Evolutionary conservation across 2,797 vertebrate species (phyloP).

Genomic region (Agapornis canus): DNA sequence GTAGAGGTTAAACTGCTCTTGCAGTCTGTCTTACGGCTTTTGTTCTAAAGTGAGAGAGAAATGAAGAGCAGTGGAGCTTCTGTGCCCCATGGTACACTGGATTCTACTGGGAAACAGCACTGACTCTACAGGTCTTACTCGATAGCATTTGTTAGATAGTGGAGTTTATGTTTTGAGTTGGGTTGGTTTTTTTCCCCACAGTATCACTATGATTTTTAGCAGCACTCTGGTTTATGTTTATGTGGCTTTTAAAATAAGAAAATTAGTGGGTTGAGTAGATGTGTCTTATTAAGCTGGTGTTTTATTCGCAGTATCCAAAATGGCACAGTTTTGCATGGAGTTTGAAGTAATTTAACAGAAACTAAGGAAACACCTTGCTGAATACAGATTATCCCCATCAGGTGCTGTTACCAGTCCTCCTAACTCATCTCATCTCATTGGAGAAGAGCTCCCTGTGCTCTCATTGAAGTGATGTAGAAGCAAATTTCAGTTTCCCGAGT

Average conservation of each 20-base stretch:
- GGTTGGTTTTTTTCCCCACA: not conserved
- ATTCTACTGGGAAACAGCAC: not conserved
- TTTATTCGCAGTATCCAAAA: slow-evolving; percentile 7
- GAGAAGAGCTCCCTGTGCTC: not conserved
- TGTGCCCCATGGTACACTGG: not conserved
- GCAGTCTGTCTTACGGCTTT: not conserved
- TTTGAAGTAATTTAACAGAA: not conserved
- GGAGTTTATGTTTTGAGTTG: not conserved
- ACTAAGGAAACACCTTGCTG: not conserved
- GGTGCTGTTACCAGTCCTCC: not conserved
- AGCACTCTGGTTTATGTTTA: not conserved
- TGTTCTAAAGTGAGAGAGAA: not conserved
- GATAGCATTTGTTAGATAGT: not conserved
- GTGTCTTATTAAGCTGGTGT: not conserved
- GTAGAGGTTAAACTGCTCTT: not conserved
- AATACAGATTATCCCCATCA: not conserved
- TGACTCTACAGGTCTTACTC: not conserved
- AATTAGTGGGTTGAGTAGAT: slow-evolving; percentile 1
- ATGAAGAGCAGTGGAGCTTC: not conserved
- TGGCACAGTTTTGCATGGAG: not conserved
- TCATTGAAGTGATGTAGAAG: not conserved
- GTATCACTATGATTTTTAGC: not conserved
- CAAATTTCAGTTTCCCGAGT: not conserved
- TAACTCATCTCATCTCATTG: not conserved
- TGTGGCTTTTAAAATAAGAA: slow-evolving; percentile 35